Conservation (phyloP, 2,113 vertebrate genomes). For the Austrofundulus limnaeus region DNA sequence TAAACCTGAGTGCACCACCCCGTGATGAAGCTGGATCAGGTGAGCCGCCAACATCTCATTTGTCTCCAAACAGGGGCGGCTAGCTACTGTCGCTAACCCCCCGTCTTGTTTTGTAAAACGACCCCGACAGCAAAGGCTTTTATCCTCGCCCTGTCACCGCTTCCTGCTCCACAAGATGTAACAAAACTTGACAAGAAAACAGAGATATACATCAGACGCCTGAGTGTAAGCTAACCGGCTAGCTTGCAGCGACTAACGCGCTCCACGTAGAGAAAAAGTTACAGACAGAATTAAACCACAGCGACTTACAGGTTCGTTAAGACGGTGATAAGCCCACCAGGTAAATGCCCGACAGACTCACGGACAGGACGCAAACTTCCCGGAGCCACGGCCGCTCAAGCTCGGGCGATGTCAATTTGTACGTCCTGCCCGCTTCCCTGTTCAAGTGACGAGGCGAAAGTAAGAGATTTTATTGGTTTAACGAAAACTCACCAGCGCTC, state of each 20-base stretch:
- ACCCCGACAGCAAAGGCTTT: background rate
- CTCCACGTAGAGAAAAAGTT: background rate
- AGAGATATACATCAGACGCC: background rate
- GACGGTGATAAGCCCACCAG: constrained; percentile 18
- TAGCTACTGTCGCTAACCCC: background rate
- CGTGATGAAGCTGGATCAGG: constrained; percentile 1
- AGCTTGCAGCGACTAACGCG: constrained; percentile 4
- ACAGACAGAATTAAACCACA: background rate
- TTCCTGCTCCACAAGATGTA: constrained; percentile 5
- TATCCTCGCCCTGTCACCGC: constrained; percentile 1
- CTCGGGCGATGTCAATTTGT: background rate
- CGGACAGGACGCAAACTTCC: background rate
- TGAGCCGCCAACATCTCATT: background rate
- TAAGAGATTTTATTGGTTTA: constrained; percentile 77
- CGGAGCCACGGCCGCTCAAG: background rate
- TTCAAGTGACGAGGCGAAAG: constrained; percentile 51
- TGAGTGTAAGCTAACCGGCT: background rate
- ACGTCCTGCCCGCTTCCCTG: constrained; percentile 63
- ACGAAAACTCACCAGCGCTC: constrained; percentile 77
- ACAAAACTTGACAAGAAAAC: background rate
- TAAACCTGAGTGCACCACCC: no score
- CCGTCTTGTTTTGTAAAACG: no score
- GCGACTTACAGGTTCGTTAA: constrained; percentile 51
- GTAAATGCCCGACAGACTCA: constrained; percentile 3
- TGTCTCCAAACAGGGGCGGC: background rate